Conservation (phyloP, 2,113 vertebrate genomes). For the Thunnus maccoyii region DNA sequence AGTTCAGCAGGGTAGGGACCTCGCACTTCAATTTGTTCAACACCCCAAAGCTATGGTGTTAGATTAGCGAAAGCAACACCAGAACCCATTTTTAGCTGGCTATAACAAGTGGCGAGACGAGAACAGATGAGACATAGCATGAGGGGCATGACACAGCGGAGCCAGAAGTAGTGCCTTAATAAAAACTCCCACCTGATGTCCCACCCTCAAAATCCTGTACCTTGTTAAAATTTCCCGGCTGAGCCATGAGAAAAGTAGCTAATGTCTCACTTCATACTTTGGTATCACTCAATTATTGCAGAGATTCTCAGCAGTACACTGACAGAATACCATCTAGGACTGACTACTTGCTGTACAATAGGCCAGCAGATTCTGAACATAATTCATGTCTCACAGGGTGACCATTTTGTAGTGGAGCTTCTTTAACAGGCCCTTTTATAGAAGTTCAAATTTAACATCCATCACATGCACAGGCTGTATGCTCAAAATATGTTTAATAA, state of each 20-base stretch:
- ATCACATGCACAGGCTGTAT: not conserved
- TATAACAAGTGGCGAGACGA: constrained; percentile 43
- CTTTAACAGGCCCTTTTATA: not conserved
- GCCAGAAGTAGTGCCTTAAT: constrained; percentile 37
- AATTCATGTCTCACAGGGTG: not conserved
- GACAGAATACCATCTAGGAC: constrained; percentile 12
- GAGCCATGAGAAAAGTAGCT: constrained; percentile 38
- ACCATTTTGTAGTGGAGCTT: not conserved
- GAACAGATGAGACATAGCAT: constrained; percentile 60
- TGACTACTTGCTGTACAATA: not conserved
- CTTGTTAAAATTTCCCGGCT: constrained; percentile 62
- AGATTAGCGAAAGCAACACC: constrained; percentile 42
- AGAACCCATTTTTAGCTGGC: constrained; percentile 59
- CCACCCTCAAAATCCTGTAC: constrained; percentile 35
- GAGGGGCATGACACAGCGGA: constrained; percentile 48
- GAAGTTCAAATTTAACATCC: not conserved
- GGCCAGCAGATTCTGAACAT: not conserved
- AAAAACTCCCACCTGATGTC: constrained; percentile 59
- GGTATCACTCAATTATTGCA: constrained; percentile 21
- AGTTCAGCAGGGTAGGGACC: constrained; percentile 5
- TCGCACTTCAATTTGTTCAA: constrained; percentile 43
- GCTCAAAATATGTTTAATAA: not conserved
- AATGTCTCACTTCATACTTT: constrained; percentile 32
- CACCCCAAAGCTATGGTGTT: constrained; percentile 21
- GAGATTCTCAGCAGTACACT: constrained; percentile 4